Evolutionary conservation across 2,888 invertebrate species (phyloP).

Genomic region (Platynereis dumerilii): DNA sequence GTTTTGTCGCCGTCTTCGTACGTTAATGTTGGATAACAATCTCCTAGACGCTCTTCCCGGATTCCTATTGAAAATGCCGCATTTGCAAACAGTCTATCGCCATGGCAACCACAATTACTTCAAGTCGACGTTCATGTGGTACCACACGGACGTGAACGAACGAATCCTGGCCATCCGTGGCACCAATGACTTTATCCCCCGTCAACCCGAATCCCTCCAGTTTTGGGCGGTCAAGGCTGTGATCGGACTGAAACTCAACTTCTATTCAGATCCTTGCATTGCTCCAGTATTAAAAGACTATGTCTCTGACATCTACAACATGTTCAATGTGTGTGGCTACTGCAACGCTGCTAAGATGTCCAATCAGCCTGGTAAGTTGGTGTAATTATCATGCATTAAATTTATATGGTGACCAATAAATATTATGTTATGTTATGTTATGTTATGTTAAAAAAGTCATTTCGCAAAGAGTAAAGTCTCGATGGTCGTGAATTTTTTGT

Average conservation of each 20-base stretch:
- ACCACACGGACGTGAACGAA: slow-evolving; percentile 65
- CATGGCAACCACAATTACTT: slow-evolving; percentile 67
- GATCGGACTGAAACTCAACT: slow-evolving; percentile 62
- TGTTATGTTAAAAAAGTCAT: too few species aligned
- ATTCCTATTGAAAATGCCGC: slow-evolving; percentile 63
- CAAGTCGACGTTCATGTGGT: slow-evolving; percentile 67
- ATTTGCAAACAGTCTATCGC: slow-evolving; percentile 64
- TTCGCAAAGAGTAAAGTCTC: too few species aligned
- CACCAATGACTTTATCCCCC: slow-evolving; percentile 34
- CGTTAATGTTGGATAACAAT: slow-evolving; percentile 65
- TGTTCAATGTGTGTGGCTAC: slow-evolving; percentile 63
- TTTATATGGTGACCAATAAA: too few species aligned
- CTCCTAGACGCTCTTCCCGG: slow-evolving; percentile 65
- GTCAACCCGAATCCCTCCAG: slow-evolving; percentile 50
- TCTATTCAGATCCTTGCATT: slow-evolving; percentile 57
- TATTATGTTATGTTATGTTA: too few species aligned
- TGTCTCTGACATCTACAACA: slow-evolving; percentile 61
- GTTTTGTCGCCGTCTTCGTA: slow-evolving; percentile 61
- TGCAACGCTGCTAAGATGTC: slow-evolving; percentile 56
- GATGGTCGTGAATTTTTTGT: too few species aligned
- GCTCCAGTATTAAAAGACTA: slow-evolving; percentile 63
- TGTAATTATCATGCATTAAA: too few species aligned
- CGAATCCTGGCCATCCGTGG: slow-evolving; percentile 59
- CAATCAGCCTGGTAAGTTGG: slow-evolving; percentile 53
- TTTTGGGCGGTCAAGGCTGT: slow-evolving; percentile 62